A percentile compares a stretch with the other conserved stretches of the same genome.
These are phyloP conservation scores for Amia ocellicauda DNA, from an alignment of 2,113 vertebrate species.

Conservation along the genomic window DNA sequence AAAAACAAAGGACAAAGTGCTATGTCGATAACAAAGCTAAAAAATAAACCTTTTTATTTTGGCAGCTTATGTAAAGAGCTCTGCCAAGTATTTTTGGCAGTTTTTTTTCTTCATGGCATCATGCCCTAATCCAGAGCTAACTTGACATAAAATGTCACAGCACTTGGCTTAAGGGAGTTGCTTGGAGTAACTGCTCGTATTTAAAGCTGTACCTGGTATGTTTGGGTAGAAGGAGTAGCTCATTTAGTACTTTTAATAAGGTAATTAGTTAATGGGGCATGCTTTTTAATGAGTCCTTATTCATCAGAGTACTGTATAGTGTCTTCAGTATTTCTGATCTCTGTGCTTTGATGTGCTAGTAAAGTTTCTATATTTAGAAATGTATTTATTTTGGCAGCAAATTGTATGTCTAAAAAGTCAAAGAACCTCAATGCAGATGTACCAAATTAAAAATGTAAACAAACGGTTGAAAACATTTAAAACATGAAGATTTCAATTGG, in stretches of 20 bases:
- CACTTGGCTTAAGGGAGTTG: conserved; percentile 34
- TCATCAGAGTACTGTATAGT: not conserved
- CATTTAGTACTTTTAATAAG: conserved; percentile 3
- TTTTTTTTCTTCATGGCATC: conserved; percentile 36
- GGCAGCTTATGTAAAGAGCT: conserved; percentile 40
- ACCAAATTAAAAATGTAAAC: too few species aligned
- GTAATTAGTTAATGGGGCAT: not conserved
- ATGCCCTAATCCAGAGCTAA: conserved; percentile 42
- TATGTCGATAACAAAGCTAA: conserved; percentile 50
- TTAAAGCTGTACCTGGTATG: conserved; percentile 13
- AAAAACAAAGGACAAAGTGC: too few species aligned
- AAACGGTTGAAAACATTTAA: too few species aligned
- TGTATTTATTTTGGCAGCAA: too few species aligned
- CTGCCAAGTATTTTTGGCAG: conserved; percentile 61
- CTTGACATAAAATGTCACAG: conserved; percentile 31
- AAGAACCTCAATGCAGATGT: too few species aligned
- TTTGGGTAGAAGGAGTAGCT: not conserved
- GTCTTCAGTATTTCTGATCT: conserved; percentile 10
- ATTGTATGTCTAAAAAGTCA: too few species aligned
- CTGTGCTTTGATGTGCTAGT: conserved; percentile 2
- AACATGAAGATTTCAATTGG: too few species aligned
- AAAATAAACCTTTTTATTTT: conserved; percentile 59
- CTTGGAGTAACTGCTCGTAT: conserved; percentile 37
- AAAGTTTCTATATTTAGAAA: conserved; percentile 14
- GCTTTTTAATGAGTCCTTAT: not conserved